phyloP scores from a whole-genome alignment of 1,140 invertebrate species.

The Cardiocondyla obscurior region DNA sequence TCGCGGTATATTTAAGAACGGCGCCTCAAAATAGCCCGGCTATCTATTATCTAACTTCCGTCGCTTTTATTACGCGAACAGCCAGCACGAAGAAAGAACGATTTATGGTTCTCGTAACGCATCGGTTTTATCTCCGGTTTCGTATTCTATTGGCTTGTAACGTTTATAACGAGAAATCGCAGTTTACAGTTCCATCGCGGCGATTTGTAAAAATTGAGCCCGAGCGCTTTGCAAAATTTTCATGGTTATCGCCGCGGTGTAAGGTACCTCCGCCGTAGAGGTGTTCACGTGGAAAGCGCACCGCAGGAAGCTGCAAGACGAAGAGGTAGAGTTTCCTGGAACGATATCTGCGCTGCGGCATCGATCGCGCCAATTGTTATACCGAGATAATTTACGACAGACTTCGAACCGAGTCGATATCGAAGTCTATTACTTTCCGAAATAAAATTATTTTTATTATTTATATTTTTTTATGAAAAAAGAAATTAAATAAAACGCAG shows the following conservation, averaged over 20 bases:
- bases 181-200: slow-evolving; percentile 7
- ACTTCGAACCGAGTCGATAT: not conserved
- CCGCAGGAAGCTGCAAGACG: slow-evolving; percentile 26
- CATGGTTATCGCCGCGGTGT: slow-evolving; percentile 19
- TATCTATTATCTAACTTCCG: slow-evolving; percentile 1
- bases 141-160: not conserved
- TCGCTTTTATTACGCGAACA: slow-evolving; percentile 1
- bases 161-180: not conserved
- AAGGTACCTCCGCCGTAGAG: slow-evolving; percentile 12
- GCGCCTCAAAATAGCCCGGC: not conserved
- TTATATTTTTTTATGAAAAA: too few relatives aligned
- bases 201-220: slow-evolving; percentile 22
- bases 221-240: slow-evolving; percentile 35
- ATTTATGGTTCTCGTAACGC: not conserved
- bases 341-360: slow-evolving; percentile 8
- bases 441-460: not conserved
- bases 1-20: not conserved
- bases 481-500: too few relatives aligned
- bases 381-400: slow-evolving; percentile 23
- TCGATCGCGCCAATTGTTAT: slow-evolving; percentile 37
- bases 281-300: not conserved
- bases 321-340: slow-evolving; percentile 29
- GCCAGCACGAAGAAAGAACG: not conserved
- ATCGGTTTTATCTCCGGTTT: not conserved
- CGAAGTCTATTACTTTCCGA: not conserved